These are phyloP conservation scores for Heteromyza rotundicornis DNA, from an alignment of 2,888 invertebrate genomes.

Conservation along the genomic window DNA sequence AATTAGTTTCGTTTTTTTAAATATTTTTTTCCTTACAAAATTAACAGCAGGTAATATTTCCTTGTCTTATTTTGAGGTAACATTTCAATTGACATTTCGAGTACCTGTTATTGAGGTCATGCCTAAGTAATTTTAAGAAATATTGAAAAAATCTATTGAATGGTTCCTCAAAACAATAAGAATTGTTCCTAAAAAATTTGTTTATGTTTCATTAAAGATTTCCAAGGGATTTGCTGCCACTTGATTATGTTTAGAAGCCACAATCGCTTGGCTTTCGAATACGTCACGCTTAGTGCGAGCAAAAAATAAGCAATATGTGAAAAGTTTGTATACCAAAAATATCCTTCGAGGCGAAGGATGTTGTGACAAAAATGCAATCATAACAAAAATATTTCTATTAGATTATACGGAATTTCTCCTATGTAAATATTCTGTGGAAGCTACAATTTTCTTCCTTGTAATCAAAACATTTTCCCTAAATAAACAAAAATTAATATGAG, in stretches of 20 bases:
- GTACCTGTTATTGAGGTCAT: too few relatives aligned
- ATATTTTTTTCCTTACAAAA: too few relatives aligned
- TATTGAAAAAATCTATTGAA: neutral
- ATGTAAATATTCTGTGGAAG: neutral
- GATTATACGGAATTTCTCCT: neutral
- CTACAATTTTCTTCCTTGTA: too few relatives aligned
- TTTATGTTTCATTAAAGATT: conserved; percentile 9
- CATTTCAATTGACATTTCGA: conserved; percentile 1
- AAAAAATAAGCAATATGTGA: neutral
- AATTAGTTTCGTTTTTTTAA: neutral
- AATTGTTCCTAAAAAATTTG: neutral
- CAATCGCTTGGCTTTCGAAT: neutral
- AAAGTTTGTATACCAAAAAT: neutral
- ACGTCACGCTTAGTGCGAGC: conserved; percentile 13
- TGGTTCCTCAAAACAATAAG: neutral
- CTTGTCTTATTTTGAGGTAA: neutral
- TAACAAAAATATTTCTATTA: neutral
- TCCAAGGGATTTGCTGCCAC: conserved; percentile 6
- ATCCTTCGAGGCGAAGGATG: neutral
- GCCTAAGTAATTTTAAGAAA: too few relatives aligned
- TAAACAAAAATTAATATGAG: too few relatives aligned
- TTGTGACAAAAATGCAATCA: neutral
- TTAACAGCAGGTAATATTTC: neutral
- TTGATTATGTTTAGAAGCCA: conserved; percentile 7
- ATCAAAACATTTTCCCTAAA: too few relatives aligned